phyloP scores from a whole-genome alignment of 1,140 invertebrate species.

The Drosophila leontia region DNA sequence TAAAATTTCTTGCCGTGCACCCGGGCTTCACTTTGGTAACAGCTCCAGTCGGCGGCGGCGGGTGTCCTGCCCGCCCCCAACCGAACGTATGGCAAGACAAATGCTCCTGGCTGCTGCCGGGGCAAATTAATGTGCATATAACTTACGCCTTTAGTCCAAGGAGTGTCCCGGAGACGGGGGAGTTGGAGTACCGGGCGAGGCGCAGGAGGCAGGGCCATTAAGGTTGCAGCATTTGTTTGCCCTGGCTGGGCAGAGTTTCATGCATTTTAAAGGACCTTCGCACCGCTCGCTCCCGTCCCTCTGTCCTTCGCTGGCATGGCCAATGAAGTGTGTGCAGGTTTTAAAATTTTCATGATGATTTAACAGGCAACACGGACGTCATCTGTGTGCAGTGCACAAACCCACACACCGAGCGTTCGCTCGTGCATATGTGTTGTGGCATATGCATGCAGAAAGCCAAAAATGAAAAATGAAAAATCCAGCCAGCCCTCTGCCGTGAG shows the following conservation, averaged over 20 bases:
- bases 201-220: conserved; percentile 36
- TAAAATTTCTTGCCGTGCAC: conserved; percentile 20
- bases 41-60: conserved; percentile 15
- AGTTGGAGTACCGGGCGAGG: background rate
- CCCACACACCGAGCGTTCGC: no score
- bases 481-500: conserved; percentile 16
- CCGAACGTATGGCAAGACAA: conserved; percentile 70
- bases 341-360: conserved; percentile 79
- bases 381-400: conserved; percentile 38
- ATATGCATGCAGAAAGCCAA: conserved; percentile 44
- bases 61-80: conserved; percentile 17
- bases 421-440: conserved; percentile 18
- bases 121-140: conserved; percentile 80
- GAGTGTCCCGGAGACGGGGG: conserved; percentile 11
- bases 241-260: conserved; percentile 48
- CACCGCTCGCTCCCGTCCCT: background rate
- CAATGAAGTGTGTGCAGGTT: conserved; percentile 77
- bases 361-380: conserved; percentile 63
- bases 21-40: conserved; percentile 20
- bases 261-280: conserved; percentile 71
- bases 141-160: conserved; percentile 70
- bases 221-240: conserved; percentile 72
- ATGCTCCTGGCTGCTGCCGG: conserved; percentile 72
- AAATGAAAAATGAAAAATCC: conserved; percentile 19
- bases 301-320: conserved; percentile 37